phyloP scores from a whole-genome alignment of 2,888 invertebrate species.

The Dascillus cervinus region DNA sequence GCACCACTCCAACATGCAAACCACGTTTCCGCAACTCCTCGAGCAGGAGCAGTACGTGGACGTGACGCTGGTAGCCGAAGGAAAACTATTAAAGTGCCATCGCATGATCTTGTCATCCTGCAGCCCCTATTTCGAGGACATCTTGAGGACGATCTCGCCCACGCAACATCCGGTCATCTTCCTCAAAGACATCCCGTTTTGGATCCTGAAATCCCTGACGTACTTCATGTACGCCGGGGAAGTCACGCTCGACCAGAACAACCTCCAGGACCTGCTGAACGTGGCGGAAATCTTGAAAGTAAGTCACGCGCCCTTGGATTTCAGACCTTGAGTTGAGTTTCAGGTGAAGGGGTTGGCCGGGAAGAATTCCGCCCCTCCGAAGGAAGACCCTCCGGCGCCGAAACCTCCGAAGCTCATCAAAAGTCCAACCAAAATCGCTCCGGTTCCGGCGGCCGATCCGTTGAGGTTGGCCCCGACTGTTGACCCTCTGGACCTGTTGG shows the following conservation, averaged over 20 bases:
- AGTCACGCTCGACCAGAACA: slow-evolving; percentile 44
- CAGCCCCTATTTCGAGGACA: slow-evolving; percentile 46
- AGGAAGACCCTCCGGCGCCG: not conserved
- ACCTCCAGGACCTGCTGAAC: slow-evolving; percentile 41
- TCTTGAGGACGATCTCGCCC: slow-evolving; percentile 40
- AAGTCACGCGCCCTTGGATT: too few relatives aligned
- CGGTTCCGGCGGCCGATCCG: slow-evolving; percentile 3
- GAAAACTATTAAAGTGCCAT: slow-evolving; percentile 48
- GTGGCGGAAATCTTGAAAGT: slow-evolving; percentile 44
- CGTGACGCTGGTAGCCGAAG: slow-evolving; percentile 49
- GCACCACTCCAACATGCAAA: slow-evolving; percentile 48
- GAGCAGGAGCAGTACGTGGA: slow-evolving; percentile 48
- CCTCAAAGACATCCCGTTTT: slow-evolving; percentile 44
- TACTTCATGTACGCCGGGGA: slow-evolving; percentile 50
- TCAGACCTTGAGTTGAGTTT: too few relatives aligned
- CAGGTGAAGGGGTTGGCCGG: slow-evolving; percentile 20
- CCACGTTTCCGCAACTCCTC: slow-evolving; percentile 45
- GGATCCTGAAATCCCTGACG: slow-evolving; percentile 45
- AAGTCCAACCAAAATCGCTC: not conserved
- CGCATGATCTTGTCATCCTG: slow-evolving; percentile 47
- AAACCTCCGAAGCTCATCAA: too few relatives aligned
- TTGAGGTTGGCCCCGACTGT: slow-evolving; percentile 10
- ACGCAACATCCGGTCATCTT: slow-evolving; percentile 45
- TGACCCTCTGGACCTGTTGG: slow-evolving; percentile 31
- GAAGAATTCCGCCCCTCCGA: slow-evolving; percentile 4